Percentiles rank a stretch among this genome's conserved stretches.
phyloP scores from a whole-genome alignment of 2,888 invertebrate species.

The Synanthedon vespiformis region DNA sequence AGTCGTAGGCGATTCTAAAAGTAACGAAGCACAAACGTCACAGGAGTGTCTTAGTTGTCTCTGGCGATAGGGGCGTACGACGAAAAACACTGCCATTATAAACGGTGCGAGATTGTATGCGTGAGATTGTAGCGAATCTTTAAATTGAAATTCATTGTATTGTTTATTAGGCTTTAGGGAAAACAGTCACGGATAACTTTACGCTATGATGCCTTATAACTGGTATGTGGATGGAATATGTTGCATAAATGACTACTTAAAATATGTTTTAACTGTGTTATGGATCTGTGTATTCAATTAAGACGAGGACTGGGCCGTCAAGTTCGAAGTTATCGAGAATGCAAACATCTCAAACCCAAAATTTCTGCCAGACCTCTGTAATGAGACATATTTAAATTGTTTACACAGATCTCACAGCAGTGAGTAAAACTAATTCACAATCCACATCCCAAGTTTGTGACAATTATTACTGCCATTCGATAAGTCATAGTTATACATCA shows the following conservation, averaged over 20 bases:
- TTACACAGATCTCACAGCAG: too few relatives aligned
- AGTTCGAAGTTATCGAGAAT: too few relatives aligned
- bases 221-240: slow-evolving; percentile 25
- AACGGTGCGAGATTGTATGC: slow-evolving; percentile 44
- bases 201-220: slow-evolving; percentile 53
- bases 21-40: slow-evolving; percentile 54
- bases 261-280: neutral
- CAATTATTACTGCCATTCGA: slow-evolving; percentile 66
- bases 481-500: slow-evolving; percentile 60
- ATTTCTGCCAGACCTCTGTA: too few relatives aligned
- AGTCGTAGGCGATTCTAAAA: slow-evolving; percentile 46
- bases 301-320: too few relatives aligned
- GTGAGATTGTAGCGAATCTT: slow-evolving; percentile 26
- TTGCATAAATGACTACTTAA: slow-evolving; percentile 5
- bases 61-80: slow-evolving; percentile 32
- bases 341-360: too few relatives aligned
- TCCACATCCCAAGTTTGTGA: slow-evolving; percentile 39
- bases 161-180: slow-evolving; percentile 21
- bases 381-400: too few relatives aligned
- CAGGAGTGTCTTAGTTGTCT: slow-evolving; percentile 51
- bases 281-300: too few relatives aligned
- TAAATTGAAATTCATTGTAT: slow-evolving; percentile 8
- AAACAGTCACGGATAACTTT: slow-evolving; percentile 25
- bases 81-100: slow-evolving; percentile 62
- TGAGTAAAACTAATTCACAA: slow-evolving; percentile 7